phyloP scores from a whole-genome alignment of 2,113 vertebrate genomes.

The Hyaena hyaena region DNA sequence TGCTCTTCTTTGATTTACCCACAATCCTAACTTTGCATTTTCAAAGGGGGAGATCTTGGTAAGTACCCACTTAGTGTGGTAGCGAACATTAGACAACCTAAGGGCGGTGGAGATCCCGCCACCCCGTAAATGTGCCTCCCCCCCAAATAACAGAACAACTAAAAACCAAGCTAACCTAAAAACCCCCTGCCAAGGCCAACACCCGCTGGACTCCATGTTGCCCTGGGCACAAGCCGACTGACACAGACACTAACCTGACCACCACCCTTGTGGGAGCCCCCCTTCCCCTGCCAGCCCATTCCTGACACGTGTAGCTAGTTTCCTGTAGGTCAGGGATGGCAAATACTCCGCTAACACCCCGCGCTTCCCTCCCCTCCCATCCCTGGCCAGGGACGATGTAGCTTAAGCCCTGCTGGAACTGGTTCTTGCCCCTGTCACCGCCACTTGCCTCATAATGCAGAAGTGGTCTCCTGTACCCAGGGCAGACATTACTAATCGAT shows the following conservation, averaged over 20 bases:
- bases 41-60: slow-evolving; percentile 98
- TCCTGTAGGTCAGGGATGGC: slow-evolving; percentile 65
- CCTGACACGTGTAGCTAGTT: background rate
- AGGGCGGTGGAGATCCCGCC: slow-evolving; percentile 35
- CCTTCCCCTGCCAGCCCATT: background rate
- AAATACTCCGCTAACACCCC: background rate
- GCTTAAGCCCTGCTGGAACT: background rate
- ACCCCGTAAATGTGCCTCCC: background rate
- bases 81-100: slow-evolving; percentile 56
- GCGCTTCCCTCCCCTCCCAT: background rate
- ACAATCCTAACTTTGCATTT: slow-evolving; percentile 85
- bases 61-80: slow-evolving; percentile 89
- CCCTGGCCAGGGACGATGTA: background rate
- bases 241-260: slow-evolving; percentile 47
- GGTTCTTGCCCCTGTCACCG: background rate
- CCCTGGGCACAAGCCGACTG: slow-evolving; percentile 1
- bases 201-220: background rate
- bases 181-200: background rate
- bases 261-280: background rate
- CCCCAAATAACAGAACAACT: background rate
- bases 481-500: slow-evolving; percentile 32
- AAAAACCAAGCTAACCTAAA: slow-evolving; percentile 52
- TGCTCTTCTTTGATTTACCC: slow-evolving; percentile 79
- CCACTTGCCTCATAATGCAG: background rate
- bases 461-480: background rate